These are phyloP conservation scores for Battus philenor DNA, from an alignment of 1,140 invertebrate species.

Conservation along the genomic window DNA sequence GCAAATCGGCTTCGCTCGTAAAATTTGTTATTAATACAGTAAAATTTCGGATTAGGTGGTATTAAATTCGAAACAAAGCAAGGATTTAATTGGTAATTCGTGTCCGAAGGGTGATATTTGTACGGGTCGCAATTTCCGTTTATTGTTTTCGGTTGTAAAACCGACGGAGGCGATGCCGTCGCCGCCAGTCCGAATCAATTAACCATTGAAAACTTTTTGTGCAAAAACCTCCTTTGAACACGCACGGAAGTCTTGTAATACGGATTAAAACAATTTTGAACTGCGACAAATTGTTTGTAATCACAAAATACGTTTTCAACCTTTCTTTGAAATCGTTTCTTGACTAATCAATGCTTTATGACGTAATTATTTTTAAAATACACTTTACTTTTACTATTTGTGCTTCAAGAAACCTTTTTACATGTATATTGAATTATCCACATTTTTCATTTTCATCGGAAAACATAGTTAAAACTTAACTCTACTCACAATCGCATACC, in stretches of 20 bases:
- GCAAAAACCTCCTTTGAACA: background rate
- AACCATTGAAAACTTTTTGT: constrained; percentile 9
- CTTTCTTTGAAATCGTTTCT: background rate
- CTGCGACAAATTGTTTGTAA: background rate
- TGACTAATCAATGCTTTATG: too few relatives aligned
- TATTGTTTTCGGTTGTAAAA: constrained; percentile 65
- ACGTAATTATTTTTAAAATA: too few relatives aligned
- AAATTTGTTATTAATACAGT: constrained; percentile 72
- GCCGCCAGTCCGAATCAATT: constrained; percentile 26
- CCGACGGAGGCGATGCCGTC: constrained; percentile 24
- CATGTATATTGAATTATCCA: too few relatives aligned
- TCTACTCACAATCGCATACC: too few relatives aligned
- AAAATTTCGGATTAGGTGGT: constrained; percentile 70
- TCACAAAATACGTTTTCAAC: background rate
- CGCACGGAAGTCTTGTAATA: background rate
- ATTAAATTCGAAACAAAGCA: constrained; percentile 72
- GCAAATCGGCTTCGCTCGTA: constrained; percentile 35
- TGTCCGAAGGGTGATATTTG: constrained; percentile 41
- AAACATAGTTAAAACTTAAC: too few relatives aligned
- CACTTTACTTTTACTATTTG: too few relatives aligned
- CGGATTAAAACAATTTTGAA: background rate
- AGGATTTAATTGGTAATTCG: constrained; percentile 69
- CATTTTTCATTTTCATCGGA: too few relatives aligned
- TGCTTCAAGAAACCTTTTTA: too few relatives aligned
- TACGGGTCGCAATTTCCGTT: constrained; percentile 41